These are phyloP conservation scores for Ridgeia piscesae DNA, from an alignment of 1,140 invertebrate species.

Conservation along the genomic window DNA sequence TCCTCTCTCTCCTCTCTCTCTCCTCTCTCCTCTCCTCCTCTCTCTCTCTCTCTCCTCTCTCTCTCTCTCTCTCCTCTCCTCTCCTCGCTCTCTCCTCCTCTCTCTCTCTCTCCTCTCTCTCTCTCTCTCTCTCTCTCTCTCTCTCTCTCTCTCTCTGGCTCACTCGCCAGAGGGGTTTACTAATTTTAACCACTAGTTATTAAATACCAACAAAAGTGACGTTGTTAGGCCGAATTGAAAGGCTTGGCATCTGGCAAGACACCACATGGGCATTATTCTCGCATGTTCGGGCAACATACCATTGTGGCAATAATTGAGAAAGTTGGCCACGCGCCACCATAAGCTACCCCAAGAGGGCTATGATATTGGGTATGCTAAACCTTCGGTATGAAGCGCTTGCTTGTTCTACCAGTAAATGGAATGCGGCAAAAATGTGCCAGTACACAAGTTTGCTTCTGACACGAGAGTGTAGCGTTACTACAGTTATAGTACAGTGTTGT, in stretches of 20 bases:
- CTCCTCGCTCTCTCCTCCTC: no score
- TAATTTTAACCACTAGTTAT: not conserved
- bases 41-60: no score
- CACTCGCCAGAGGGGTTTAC: not conserved
- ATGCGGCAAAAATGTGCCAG: not conserved
- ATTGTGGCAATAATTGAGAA: not conserved
- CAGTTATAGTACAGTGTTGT: not conserved
- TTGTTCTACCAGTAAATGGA: not conserved
- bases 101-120: no score
- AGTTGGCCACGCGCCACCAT: not conserved
- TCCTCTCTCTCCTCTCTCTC: no score
- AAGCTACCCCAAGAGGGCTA: not conserved
- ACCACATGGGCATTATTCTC: not conserved
- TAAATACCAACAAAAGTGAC: not conserved
- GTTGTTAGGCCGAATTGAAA: not conserved
- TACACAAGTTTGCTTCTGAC: not conserved
- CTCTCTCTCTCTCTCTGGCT: no score
- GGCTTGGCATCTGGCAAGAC: not conserved
- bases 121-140: no score
- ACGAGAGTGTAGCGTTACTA: not conserved
- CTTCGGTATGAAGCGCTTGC: not conserved
- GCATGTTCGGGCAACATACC: not conserved
- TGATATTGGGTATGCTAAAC: not conserved
- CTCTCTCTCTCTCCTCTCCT: no score
- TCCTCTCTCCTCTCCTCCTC: no score